Evolutionary conservation across 2,797 vertebrate genomes (phyloP).

Genomic region (Sardinella longiceps): DNA sequence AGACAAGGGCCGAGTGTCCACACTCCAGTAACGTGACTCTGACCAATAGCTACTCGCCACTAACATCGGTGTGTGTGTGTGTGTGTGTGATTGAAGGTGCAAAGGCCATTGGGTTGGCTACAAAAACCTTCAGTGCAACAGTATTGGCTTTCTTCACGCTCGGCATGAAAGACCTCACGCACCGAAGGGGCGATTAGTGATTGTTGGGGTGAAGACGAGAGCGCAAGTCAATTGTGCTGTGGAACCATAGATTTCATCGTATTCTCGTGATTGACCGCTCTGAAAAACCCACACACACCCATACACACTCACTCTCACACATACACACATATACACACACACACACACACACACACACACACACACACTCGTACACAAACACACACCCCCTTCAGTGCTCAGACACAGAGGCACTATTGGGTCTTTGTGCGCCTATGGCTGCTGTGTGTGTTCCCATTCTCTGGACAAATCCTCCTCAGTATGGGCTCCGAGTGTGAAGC

Average conservation of each 20-base stretch:
- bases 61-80: not conserved
- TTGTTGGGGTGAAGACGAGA: not conserved
- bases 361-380: no score
- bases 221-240: not conserved
- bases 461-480: not conserved
- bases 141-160: not conserved
- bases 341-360: no score
- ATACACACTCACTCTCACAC: no score
- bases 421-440: not conserved
- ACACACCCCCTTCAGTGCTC: no score
- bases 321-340: no score
- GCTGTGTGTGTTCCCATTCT: not conserved
- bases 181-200: not conserved
- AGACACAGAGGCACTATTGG: no score
- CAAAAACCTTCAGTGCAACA: not conserved
- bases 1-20: not conserved
- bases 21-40: not conserved
- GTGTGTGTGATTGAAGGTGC: not conserved
- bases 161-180: not conserved
- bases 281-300: not conserved
- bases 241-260: not conserved
- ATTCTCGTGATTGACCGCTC: not conserved
- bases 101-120: not conserved
- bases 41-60: not conserved
- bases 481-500: not conserved